Base-by-base conservation (phyloP, 1,140 invertebrate genomes). In the Anastatus disparis region DNA sequence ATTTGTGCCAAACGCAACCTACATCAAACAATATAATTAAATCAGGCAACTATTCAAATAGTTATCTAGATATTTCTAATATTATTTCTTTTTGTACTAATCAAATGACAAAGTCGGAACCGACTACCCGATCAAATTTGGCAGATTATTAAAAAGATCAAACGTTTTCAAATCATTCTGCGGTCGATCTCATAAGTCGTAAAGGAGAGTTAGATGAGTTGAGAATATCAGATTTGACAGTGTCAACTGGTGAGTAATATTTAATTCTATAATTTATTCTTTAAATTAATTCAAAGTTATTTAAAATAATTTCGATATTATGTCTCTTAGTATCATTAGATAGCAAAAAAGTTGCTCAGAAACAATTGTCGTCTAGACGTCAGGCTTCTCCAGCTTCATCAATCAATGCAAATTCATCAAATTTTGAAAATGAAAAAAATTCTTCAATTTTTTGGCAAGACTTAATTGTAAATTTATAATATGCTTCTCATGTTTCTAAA, bases 91-190 rank as follows among this genome's bases (percentile, higher is more conserved):
- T 75, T 0, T 68, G 58, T 29, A 73, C 66, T 56, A n/a, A n/a
- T n/a, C 75, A 81, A 42, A 76, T 73, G 3, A 80, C 77, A 7
- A 80, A 78, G 61, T 85, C 83, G 2, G 80, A 84, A 61, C 79
- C 84, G 0, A 75, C 77, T 1, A 83, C 81, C 4, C 79, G 79
- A 26, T 81, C 82, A 7, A 84, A 84, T 62, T 84, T 82, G 0
- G 76, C 81, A 10, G 81, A 84, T 46, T 82, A 78, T 38, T 83
- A 83, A 2, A 83, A 81, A 42, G 75, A 81, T 62, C 58, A 46
- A 48, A 58, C 44, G 4, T 56, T 80, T 44, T 31, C 79, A 12
- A 78, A 81, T 26, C 73, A 80, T 64, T 56, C 78, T 53, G 53
- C 72, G 38, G 67, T 70, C 53, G 79, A 78, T 72, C 75, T 75